These are phyloP conservation scores for Oscheius sp. DNA, from an alignment of 2,888 invertebrate species.

Conservation along the genomic window DNA sequence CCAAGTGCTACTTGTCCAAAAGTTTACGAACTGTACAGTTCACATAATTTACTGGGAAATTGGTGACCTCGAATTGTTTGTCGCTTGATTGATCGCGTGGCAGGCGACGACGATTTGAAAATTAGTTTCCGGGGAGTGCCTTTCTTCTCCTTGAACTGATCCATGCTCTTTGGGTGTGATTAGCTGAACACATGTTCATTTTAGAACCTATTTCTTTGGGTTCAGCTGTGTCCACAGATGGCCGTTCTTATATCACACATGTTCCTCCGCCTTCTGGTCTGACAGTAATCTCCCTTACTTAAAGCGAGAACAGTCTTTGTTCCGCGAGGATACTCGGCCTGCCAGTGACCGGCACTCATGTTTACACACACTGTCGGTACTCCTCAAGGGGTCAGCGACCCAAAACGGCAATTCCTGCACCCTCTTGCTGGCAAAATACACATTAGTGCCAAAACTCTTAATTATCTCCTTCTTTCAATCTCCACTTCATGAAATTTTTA, in stretches of 20 bases:
- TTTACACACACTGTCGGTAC: constrained; percentile 23
- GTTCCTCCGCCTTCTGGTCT: neutral
- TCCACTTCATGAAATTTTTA: too few relatives aligned
- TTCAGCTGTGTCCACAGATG: neutral
- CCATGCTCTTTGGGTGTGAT: too few relatives aligned
- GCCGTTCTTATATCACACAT: neutral
- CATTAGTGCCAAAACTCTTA: too few relatives aligned
- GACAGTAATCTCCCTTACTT: too few relatives aligned
- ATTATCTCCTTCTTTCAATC: too few relatives aligned
- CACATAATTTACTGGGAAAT: constrained; percentile 7
- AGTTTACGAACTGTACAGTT: constrained; percentile 3
- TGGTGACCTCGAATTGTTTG: constrained; percentile 25
- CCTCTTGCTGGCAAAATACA: constrained; percentile 21
- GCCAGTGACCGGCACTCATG: constrained; percentile 16
- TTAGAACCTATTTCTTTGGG: neutral
- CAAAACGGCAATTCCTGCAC: constrained; percentile 20
- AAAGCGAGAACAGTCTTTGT: too few relatives aligned
- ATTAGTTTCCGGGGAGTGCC: constrained; percentile 30
- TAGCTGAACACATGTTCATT: neutral
- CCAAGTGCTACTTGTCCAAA: neutral
- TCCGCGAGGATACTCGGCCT: neutral
- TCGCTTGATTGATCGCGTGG: constrained; percentile 25
- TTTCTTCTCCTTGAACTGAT: constrained; percentile 10
- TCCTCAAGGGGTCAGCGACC: constrained; percentile 27
- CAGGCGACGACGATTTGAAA: constrained; percentile 22